Base-by-base conservation (phyloP, 92 coral and sea anemone genomes). In the Chrysogorgia sp. region DNA sequence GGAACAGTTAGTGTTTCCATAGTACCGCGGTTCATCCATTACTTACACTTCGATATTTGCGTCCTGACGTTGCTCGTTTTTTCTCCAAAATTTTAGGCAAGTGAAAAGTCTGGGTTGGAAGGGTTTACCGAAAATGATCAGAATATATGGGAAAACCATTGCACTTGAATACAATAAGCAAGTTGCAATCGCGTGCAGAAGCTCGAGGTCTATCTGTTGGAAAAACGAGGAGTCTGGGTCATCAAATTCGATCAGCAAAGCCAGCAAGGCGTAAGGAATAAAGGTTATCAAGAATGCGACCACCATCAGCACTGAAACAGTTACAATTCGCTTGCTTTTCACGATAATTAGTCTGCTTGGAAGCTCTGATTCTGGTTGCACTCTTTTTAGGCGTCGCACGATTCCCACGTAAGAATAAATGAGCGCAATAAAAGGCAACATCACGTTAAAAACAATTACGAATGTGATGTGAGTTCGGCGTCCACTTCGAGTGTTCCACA, bases 241-340 rank as follows among this genome's bases (percentile, higher is more conserved):
- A 17, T 20, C 59, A 23, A 52, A 52, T 52, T 52, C 59, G 7
- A 52, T 23, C 4, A 17, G 5, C 59, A 52, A 52, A 7, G 26
- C 59, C 59, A 52, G 26, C 59, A 52, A 52, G 6, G 59, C 59
- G 20, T 52, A 23, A 6, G 59, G 59, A 52, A 52, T 23, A 52
- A 5, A 52, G 20, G 59, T 52, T 17, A 52, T 23, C 59, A 7
- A 52, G 59, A 52, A 52, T 23, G 59, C 26, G 7, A 23, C 17
- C 22, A 52, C 59, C 59, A 52, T 52, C 59, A 52, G 6, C 17
- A 52, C 7, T 17, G 59, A 52, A 3, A 52, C 59, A 6, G 59
- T 17, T 7, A 52, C 59, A 52, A 52, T 52, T 17, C 59, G 59
- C 17, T 52, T 52, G 59, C 59, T 52, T 52, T 23, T 52, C 8